These are phyloP conservation scores for Netelia virgata DNA, from an alignment of 2,888 invertebrate genomes.

Conservation along the genomic window DNA sequence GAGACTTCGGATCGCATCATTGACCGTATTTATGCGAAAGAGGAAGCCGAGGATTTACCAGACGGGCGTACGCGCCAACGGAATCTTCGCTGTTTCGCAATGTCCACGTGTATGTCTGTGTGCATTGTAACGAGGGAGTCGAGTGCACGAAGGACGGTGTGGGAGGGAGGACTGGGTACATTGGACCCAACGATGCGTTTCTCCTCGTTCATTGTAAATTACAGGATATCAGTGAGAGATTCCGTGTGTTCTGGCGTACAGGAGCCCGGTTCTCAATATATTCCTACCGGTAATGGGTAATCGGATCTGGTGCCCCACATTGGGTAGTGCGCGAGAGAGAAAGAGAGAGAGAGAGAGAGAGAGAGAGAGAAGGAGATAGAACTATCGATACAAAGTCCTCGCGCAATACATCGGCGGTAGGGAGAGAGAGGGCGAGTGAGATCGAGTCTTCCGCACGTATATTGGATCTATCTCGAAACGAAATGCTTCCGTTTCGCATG, in stretches of 20 bases:
- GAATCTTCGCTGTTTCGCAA: conserved; percentile 30
- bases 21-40: conserved; percentile 34
- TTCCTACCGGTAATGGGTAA: conserved; percentile 64
- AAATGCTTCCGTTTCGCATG: conserved; percentile 13
- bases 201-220: conserved; percentile 55
- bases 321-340: not conserved
- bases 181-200: conserved; percentile 43
- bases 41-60: conserved; percentile 16
- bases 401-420: not conserved
- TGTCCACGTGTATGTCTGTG: not conserved
- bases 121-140: not conserved
- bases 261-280: conserved; percentile 55
- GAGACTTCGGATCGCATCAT: conserved; percentile 39
- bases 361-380: conserved; percentile 29
- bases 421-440: conserved; percentile 28
- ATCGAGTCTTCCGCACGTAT: conserved; percentile 20
- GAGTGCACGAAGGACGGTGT: conserved; percentile 4
- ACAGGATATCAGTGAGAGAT: conserved; percentile 59
- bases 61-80: conserved; percentile 23
- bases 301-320: conserved; percentile 57
- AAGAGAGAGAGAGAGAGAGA: conserved; percentile 25
- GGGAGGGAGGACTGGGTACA: conserved; percentile 1
- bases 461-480: conserved; percentile 29
- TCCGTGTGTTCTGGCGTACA: conserved; percentile 49
- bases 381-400: conserved; percentile 27